Base-by-base conservation (phyloP, 2,797 vertebrate species). In the Aphelocoma californica region DNA sequence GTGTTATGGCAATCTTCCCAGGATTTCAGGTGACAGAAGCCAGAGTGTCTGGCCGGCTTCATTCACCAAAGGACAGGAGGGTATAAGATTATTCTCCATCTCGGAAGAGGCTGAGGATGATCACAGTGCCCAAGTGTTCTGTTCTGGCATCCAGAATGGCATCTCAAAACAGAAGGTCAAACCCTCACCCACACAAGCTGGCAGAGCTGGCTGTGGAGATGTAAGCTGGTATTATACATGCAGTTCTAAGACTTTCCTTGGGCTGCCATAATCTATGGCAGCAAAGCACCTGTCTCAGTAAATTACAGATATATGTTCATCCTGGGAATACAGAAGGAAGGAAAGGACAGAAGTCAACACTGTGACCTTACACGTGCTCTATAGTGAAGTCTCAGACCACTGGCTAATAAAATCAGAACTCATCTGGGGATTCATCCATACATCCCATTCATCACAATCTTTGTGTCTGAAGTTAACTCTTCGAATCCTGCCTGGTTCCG, bases 161-260 rank as follows among this genome's bases (percentile, higher is more conserved):
- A 83, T 38, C 65, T 67, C n/a, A 9, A 82, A 95, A 47, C 31
- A 80, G 78, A 82, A 96, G 87, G 91, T 96, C 89, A 90, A 86
- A 87, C 23, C 32, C 58, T 60, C 18, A 1, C 78, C 86, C 92
- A 81, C 47, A 17, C 0, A 1, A 74, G 61, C 79, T 81, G 87
- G 53, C 56, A 95, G 73, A 90, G 61, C 29, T 71, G 71, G 60
- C 74, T 56, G 48, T 47, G 64, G 70, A 88, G 66, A 32, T 91
- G 36, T 53, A 80, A 85, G 12, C 24, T 92, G 73, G 36, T 32
- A 36, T 54, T 51, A 75, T 19, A 54, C 28, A 58, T 5, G 31
- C 34, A 81, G 31, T 81, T 56, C 86, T 75, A 34, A 81, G 44
- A 38, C 15, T 73, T 79, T 57, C 65, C 73, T 18, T 8, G 12